These are phyloP conservation scores for Thyatira batis DNA, from an alignment of 2,888 invertebrate genomes.

Conservation along the genomic window DNA sequence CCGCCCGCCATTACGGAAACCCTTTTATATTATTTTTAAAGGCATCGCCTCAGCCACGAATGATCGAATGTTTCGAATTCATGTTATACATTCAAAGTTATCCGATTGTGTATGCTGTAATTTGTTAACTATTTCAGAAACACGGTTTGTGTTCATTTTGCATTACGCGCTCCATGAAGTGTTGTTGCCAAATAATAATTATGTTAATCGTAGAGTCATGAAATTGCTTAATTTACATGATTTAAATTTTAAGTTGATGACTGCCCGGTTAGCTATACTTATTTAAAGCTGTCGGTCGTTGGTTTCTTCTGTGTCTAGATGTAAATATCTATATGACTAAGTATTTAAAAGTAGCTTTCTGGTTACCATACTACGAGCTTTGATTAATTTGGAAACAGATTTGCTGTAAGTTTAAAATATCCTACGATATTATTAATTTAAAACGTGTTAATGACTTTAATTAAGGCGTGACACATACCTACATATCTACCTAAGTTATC, in stretches of 20 bases:
- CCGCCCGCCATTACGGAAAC: constrained; percentile 50
- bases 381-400: no score
- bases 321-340: no score
- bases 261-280: no score
- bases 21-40: constrained; percentile 73
- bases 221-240: background rate
- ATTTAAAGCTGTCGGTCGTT: no score
- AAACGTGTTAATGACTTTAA: background rate
- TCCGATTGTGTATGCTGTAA: constrained; percentile 68
- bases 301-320: no score
- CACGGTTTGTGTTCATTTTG: background rate
- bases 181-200: background rate
- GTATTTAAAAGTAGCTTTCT: no score
- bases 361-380: no score
- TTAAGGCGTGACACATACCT: background rate
- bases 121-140: constrained; percentile 65
- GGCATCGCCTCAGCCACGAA: constrained; percentile 61
- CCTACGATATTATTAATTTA: no score
- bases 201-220: background rate
- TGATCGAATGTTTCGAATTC: constrained; percentile 71
- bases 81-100: constrained; percentile 70
- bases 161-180: background rate
- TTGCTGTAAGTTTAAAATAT: no score
- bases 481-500: no score
- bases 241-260: no score